A percentile compares a stretch with the other conserved stretches of the same genome.
Evolutionary conservation across 1,140 invertebrate species (phyloP).

Genomic region (Drosophila nasuta): DNA sequence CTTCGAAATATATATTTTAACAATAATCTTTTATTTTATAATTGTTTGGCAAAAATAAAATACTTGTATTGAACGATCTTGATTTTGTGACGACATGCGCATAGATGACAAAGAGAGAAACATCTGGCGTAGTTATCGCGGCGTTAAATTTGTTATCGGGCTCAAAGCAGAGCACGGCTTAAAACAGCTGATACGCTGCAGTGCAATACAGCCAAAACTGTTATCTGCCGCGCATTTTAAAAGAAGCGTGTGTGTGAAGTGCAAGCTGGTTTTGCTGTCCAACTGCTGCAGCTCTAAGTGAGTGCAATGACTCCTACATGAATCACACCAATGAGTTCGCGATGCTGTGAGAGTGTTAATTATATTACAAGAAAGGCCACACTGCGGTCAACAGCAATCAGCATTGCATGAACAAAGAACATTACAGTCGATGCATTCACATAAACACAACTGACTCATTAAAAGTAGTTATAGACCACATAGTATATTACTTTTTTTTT

Average conservation of each 20-base stretch:
- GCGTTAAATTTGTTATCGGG: constrained; percentile 16
- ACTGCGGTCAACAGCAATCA: not conserved
- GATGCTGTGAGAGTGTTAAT: constrained; percentile 14
- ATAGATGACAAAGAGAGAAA: not conserved
- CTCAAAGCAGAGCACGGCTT: not conserved
- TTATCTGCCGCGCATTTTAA: constrained; percentile 16
- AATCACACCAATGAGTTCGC: constrained; percentile 16
- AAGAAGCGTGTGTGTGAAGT: not conserved
- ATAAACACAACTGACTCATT: constrained; percentile 1
- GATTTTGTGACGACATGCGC: constrained; percentile 36
- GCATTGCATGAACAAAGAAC: constrained; percentile 13
- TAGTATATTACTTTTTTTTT: not conserved
- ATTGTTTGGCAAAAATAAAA: not conserved
- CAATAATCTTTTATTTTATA: not conserved
- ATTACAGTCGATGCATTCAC: not conserved
- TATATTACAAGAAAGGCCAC: constrained; percentile 10
- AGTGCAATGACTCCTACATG: constrained; percentile 14
- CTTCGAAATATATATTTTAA: not conserved
- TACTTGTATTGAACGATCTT: constrained; percentile 4
- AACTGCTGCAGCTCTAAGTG: not conserved
- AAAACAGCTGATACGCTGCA: constrained; percentile 21
- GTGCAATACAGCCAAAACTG: constrained; percentile 5
- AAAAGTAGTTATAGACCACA: not conserved
- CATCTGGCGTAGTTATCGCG: constrained; percentile 8
- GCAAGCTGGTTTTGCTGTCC: constrained; percentile 21